Base-by-base conservation (phyloP, 1,140 invertebrate species). In the Drosophila subobscura region DNA sequence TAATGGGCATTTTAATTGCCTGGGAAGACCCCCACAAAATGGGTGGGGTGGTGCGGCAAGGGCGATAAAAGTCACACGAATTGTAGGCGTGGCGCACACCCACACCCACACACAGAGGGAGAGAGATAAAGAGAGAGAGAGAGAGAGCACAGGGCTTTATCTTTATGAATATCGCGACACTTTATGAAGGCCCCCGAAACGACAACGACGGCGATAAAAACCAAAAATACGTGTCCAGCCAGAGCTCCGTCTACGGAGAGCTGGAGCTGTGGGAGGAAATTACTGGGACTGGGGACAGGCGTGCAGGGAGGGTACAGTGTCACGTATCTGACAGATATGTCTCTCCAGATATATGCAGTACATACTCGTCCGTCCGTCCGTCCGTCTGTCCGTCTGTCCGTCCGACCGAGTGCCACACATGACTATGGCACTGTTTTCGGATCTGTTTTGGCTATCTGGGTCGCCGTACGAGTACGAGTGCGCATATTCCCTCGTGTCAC, bases 111-210 rank as follows among this genome's bases (percentile, higher is more conserved):
- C 6, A 27, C 5, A 23, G 25, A 22, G 7, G 6, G 12, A 6
- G 14, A 5, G 25, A 33, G 7, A 37, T 4, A n/a, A 7, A 49
- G 22, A 40, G 14, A 8, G 20, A 65, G 64, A 66, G 14, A 7
- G n/a, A 20, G 27, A 49, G 25, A 68, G 64, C 5, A 41, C 22
- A 52, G 33, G 33, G 55, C 54, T 73, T 76, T 79, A 79, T 79
- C 77, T 79, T 79, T 74, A 79, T 79, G 76, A 79, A 79, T 79
- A 79, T 79, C 77, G 55, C 64, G 71, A 79, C 76, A 79, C 76
- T 79, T 79, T 79, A 78, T 64, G 77, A 78, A 68, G 66, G 75
- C 76, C 63, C 46, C 66, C 61, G 54, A 72, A 79, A 72, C 67
- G 75, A 56, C 68, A 67, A 49, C 61, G 49, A 49, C 56, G 49